Conservation (phyloP, 2,113 vertebrate species). For the Paratilapia polleni region DNA sequence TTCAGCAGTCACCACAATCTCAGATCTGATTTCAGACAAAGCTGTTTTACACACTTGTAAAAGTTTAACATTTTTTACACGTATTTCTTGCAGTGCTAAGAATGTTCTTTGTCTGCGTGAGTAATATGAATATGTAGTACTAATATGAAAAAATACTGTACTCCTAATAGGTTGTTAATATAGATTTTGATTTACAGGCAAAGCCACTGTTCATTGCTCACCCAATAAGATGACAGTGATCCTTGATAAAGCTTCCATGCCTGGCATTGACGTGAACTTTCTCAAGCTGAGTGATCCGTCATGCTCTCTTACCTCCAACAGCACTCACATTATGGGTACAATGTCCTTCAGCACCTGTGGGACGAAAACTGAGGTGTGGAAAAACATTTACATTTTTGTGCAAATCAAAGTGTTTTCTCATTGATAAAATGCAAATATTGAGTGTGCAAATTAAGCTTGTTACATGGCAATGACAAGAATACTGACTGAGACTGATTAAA, state of each 20-base stretch:
- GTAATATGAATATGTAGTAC: background rate
- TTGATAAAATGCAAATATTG: background rate
- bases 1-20: too few relatives aligned
- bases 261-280: constrained; percentile 64
- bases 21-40: too few relatives aligned
- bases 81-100: background rate
- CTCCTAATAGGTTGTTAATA: background rate
- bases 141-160: background rate
- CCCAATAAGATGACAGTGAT: constrained; percentile 68
- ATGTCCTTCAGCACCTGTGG: constrained; percentile 77
- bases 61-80: background rate
- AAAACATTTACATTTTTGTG: background rate
- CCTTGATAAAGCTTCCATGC: constrained; percentile 69
- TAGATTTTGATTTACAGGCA: constrained; percentile 50
- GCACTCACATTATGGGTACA: constrained; percentile 71
- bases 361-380: constrained; percentile 70
- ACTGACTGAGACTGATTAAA: background rate
- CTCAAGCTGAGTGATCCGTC: constrained; percentile 69
- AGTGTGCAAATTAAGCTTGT: background rate
- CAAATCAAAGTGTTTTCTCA: background rate
- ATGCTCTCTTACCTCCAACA: constrained; percentile 75
- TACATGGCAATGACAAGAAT: background rate
- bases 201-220: constrained; percentile 49
- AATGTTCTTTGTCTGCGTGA: background rate
- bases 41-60: too few relatives aligned